These are phyloP conservation scores for Thumatha senex DNA, from an alignment of 2,888 invertebrate species.

Conservation along the genomic window DNA sequence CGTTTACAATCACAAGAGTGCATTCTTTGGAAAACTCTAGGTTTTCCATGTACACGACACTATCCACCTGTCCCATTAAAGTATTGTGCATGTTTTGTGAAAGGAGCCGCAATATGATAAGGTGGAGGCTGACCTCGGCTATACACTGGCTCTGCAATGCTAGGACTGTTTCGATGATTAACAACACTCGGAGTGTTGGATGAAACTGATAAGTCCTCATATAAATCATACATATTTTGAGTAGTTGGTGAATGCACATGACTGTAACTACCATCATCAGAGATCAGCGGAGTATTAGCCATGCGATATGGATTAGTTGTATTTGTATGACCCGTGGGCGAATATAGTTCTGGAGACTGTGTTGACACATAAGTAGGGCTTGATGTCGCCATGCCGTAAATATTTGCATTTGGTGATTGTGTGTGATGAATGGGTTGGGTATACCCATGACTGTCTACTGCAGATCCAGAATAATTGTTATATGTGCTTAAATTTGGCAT, in stretches of 20 bases:
- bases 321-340: slow-evolving; percentile 78
- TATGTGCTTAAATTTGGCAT: slow-evolving; percentile 78
- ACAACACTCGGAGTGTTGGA: slow-evolving; percentile 69
- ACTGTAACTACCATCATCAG: slow-evolving; percentile 77
- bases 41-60: slow-evolving; percentile 50
- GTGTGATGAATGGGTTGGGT: slow-evolving; percentile 56
- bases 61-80: slow-evolving; percentile 83
- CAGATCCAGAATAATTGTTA: slow-evolving; percentile 59
- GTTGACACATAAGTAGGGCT: slow-evolving; percentile 76
- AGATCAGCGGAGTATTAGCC: slow-evolving; percentile 77
- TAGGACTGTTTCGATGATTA: slow-evolving; percentile 71
- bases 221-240: slow-evolving; percentile 78
- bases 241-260: slow-evolving; percentile 72
- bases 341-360: slow-evolving; percentile 75
- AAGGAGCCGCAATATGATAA: slow-evolving; percentile 92
- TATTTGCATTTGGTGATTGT: slow-evolving; percentile 63
- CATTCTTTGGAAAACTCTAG: slow-evolving; percentile 43
- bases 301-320: slow-evolving; percentile 77
- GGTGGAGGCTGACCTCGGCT: slow-evolving; percentile 87
- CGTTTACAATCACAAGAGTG: slow-evolving; percentile 54
- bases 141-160: slow-evolving; percentile 64
- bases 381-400: slow-evolving; percentile 62
- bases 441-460: slow-evolving; percentile 61
- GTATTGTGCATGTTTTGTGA: slow-evolving; percentile 90
- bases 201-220: slow-evolving; percentile 71